Conservation (phyloP, 1,140 invertebrate genomes). For the Listronotus oregonensis region DNA sequence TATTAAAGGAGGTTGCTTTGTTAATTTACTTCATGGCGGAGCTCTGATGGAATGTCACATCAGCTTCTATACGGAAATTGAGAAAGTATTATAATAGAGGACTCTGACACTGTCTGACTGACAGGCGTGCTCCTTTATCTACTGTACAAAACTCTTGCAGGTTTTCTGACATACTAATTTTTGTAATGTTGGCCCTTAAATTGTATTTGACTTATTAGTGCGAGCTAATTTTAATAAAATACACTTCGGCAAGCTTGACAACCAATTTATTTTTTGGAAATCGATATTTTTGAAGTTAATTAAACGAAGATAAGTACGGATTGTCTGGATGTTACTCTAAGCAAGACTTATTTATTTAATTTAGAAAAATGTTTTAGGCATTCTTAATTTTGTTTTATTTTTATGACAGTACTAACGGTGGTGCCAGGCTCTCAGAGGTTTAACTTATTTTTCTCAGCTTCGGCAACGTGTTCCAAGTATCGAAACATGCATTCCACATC, state of each 20-base stretch:
- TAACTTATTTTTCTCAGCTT: no score
- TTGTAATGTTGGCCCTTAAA: constrained; percentile 38
- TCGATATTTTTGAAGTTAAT: constrained; percentile 31
- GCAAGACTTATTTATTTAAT: no score
- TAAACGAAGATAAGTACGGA: constrained; percentile 21
- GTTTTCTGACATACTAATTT: constrained; percentile 46
- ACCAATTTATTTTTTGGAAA: constrained; percentile 31
- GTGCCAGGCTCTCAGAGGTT: no score
- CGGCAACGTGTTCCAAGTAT: no score
- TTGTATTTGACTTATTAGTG: constrained; percentile 13
- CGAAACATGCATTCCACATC: no score
- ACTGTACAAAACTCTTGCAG: constrained; percentile 47
- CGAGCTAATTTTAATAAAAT: constrained; percentile 26
- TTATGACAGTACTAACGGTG: no score
- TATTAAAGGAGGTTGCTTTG: constrained; percentile 46
- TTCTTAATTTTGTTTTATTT: no score
- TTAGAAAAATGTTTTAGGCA: no score
- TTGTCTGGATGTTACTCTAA: constrained; percentile 11
- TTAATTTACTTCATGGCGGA: constrained; percentile 55
- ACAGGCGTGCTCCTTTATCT: constrained; percentile 56
- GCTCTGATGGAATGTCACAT: constrained; percentile 56
- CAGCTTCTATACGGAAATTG: constrained; percentile 55
- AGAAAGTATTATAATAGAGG: constrained; percentile 56
- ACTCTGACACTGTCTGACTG: constrained; percentile 45
- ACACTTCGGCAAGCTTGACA: constrained; percentile 10